A percentile compares a stretch with the other conserved stretches of the same genome.
These are phyloP conservation scores for Shinisaurus crocodilurus DNA, from an alignment of 2,113 vertebrate species.

Conservation along the genomic window DNA sequence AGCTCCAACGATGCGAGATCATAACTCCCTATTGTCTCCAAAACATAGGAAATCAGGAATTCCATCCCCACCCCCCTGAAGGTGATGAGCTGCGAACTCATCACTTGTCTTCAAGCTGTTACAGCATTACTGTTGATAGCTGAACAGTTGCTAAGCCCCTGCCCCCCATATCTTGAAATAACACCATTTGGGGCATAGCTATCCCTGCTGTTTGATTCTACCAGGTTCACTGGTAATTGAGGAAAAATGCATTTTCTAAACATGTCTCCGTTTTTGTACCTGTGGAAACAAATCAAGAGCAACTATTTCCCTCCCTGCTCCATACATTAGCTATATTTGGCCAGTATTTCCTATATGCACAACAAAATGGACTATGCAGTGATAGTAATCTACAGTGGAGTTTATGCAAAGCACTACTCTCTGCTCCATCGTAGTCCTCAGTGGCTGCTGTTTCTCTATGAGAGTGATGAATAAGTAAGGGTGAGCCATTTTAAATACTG, in stretches of 20 bases:
- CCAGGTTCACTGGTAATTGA: neutral
- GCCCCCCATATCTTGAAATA: neutral
- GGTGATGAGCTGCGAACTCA: neutral
- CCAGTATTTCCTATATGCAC: neutral
- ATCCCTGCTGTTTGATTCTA: neutral
- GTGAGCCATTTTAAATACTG: neutral
- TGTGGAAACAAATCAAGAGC: slow-evolving; percentile 6
- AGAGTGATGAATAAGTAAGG: neutral
- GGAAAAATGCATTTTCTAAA: neutral
- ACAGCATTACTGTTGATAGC: neutral
- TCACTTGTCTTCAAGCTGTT: neutral
- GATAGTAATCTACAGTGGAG: neutral
- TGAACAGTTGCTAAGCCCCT: neutral
- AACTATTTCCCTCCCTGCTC: neutral
- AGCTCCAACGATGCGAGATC: neutral
- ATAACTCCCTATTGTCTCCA: neutral
- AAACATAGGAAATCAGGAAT: neutral
- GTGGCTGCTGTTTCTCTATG: neutral
- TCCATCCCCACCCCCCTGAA: neutral
- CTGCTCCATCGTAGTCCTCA: neutral
- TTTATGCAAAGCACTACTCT: neutral
- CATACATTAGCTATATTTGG: neutral
- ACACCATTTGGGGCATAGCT: neutral
- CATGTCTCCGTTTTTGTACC: neutral
- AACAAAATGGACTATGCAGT: neutral